Percentiles rank a stretch among this genome's conserved stretches.
Evolutionary conservation across 92 coral and sea anemone genomes (phyloP).

Genomic region (Meandrina meandrites): DNA sequence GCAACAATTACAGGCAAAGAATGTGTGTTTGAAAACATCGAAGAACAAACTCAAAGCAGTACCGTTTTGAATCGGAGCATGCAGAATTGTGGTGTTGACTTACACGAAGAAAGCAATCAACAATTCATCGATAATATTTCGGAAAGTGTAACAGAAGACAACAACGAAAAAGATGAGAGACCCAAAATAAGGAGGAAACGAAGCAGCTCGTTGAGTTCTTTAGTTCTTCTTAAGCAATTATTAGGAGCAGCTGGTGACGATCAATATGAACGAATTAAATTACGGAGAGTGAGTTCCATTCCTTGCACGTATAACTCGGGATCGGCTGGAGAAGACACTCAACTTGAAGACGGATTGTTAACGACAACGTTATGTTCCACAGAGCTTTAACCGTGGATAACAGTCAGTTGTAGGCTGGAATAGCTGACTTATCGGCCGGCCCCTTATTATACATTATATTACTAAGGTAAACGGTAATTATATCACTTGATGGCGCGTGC

Average conservation of each 20-base stretch:
- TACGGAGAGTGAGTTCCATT: conserved; percentile 25
- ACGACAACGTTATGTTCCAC: conserved; percentile 49
- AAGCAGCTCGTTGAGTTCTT: conserved; percentile 28
- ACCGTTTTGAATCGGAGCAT: not conserved
- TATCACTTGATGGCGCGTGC: not conserved
- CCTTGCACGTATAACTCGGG: conserved; percentile 2
- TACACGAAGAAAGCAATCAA: not conserved
- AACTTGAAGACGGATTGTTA: conserved; percentile 33
- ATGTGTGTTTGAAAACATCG: not conserved
- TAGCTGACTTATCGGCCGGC: not conserved
- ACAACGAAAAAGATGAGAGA: not conserved
- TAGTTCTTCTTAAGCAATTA: conserved; percentile 1
- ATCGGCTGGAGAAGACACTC: conserved; percentile 8
- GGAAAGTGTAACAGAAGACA: not conserved
- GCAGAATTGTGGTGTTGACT: not conserved
- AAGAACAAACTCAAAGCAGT: not conserved
- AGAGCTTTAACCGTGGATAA: conserved; percentile 18
- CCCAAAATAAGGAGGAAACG: conserved; percentile 22
- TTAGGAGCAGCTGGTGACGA: not conserved
- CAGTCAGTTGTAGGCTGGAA: not conserved
- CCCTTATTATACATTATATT: not conserved
- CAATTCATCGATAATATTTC: not conserved
- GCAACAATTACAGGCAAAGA: not conserved
- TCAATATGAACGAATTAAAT: not conserved
- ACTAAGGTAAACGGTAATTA: not conserved